Evolutionary conservation across 2,888 invertebrate genomes (phyloP).

Genomic region (Leuctra nigra): DNA sequence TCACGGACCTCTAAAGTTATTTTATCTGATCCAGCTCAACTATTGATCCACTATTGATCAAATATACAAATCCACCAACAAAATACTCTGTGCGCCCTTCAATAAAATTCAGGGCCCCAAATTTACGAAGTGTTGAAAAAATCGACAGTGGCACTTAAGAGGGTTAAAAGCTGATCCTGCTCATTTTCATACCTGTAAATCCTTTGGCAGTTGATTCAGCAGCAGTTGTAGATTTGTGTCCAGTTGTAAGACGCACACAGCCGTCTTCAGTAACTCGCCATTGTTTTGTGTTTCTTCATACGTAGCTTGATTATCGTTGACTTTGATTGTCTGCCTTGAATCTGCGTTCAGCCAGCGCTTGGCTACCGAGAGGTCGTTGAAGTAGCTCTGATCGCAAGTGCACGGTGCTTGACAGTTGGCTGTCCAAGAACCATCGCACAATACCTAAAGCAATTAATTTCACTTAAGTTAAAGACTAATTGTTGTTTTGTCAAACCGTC

Average conservation of each 20-base stretch:
- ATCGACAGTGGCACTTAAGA: too few species aligned
- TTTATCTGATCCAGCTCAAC: background rate
- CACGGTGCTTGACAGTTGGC: slow-evolving; percentile 45
- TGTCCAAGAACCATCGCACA: slow-evolving; percentile 37
- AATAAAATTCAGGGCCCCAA: too few species aligned
- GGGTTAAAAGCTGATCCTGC: background rate
- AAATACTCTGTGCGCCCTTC: too few species aligned
- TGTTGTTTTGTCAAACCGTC: too few species aligned
- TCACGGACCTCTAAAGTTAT: background rate
- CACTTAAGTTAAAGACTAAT: too few species aligned
- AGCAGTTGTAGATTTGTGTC: slow-evolving; percentile 41
- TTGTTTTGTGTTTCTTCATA: slow-evolving; percentile 34
- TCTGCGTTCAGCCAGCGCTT: slow-evolving; percentile 41
- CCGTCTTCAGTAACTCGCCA: slow-evolving; percentile 42
- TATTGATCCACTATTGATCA: background rate
- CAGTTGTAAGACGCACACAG: slow-evolving; percentile 48
- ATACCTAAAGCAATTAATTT: too few species aligned
- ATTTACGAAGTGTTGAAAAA: too few species aligned
- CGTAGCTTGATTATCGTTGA: slow-evolving; percentile 35
- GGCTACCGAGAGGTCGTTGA: slow-evolving; percentile 47
- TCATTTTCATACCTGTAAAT: slow-evolving; percentile 41
- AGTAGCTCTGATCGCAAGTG: slow-evolving; percentile 48
- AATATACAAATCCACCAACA: too few species aligned
- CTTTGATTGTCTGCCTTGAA: slow-evolving; percentile 26
- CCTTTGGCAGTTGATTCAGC: slow-evolving; percentile 42